phyloP scores from a whole-genome alignment of 2,888 invertebrate species.

The Gortyna flavago region DNA sequence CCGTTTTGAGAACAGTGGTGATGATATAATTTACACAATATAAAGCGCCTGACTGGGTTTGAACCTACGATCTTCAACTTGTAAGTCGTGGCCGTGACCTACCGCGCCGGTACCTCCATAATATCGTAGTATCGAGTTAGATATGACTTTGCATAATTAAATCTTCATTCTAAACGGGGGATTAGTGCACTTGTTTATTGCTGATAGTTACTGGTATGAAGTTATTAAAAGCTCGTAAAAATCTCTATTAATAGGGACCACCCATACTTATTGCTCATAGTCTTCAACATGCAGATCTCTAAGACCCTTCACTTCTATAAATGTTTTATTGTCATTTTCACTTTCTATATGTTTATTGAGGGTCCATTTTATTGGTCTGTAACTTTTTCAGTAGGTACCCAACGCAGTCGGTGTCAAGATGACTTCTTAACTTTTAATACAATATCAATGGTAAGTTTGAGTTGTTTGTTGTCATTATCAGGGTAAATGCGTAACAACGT shows the following conservation, averaged over 20 bases:
- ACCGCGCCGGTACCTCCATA: neutral
- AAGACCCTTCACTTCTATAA: conserved; percentile 10
- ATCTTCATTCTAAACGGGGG: neutral
- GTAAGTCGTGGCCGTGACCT: no score
- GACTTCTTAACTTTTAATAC: neutral
- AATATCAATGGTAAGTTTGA: neutral
- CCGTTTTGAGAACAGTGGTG: no score
- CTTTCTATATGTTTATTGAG: conserved; percentile 6
- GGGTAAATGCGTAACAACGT: no score
- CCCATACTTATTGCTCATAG: neutral
- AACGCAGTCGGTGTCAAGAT: neutral
- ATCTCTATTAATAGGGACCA: conserved; percentile 13
- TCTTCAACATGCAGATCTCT: conserved; percentile 4
- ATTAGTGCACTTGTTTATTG: conserved; percentile 4
- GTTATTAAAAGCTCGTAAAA: conserved; percentile 20
- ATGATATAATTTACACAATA: no score
- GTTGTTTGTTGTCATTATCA: neutral
- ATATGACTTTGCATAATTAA: neutral
- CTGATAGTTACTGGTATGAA: neutral
- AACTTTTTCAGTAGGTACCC: neutral
- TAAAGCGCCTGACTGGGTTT: no score
- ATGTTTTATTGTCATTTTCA: conserved; percentile 32
- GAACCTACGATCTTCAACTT: no score
- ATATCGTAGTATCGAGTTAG: neutral
- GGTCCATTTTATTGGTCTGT: neutral